These are phyloP conservation scores for Acrocyrtus sp. DNA, from an alignment of 2,888 invertebrate species.

Conservation along the genomic window DNA sequence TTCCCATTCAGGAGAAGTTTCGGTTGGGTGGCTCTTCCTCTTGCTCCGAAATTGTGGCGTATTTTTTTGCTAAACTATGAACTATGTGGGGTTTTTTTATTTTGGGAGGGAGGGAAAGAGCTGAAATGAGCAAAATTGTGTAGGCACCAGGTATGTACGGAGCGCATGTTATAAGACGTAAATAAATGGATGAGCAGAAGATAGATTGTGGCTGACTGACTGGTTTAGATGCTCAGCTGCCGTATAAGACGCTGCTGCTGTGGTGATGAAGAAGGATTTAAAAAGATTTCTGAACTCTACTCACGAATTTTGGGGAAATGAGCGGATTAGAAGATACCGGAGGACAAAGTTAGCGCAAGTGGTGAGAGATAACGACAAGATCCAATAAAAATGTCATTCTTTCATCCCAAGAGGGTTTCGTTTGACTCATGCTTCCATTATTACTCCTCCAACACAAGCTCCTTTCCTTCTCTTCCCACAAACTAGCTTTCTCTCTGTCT, in stretches of 20 bases:
- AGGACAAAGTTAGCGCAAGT: neutral
- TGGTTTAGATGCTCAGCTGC: neutral
- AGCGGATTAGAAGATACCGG: constrained; percentile 16
- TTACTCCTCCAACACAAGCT: neutral
- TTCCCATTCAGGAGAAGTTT: neutral
- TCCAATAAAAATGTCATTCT: constrained; percentile 39
- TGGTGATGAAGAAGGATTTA: constrained; percentile 14
- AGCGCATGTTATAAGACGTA: neutral
- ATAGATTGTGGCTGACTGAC: neutral
- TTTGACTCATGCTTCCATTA: neutral
- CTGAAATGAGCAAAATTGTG: neutral
- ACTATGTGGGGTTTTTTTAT: neutral
- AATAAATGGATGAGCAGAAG: neutral
- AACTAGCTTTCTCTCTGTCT: neutral
- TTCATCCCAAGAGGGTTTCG: neutral
- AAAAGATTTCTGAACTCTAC: constrained; percentile 14
- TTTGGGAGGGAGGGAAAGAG: neutral
- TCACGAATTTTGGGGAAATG: constrained; percentile 32
- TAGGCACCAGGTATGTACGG: neutral
- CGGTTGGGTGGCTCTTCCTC: neutral
- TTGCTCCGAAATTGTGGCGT: neutral
- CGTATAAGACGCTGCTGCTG: neutral
- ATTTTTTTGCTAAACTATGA: no score
- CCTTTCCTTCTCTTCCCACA: neutral
- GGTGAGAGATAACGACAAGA: constrained; percentile 16